Conservation (phyloP, 1,140 invertebrate species). For the Octopus bimaculoides region DNA sequence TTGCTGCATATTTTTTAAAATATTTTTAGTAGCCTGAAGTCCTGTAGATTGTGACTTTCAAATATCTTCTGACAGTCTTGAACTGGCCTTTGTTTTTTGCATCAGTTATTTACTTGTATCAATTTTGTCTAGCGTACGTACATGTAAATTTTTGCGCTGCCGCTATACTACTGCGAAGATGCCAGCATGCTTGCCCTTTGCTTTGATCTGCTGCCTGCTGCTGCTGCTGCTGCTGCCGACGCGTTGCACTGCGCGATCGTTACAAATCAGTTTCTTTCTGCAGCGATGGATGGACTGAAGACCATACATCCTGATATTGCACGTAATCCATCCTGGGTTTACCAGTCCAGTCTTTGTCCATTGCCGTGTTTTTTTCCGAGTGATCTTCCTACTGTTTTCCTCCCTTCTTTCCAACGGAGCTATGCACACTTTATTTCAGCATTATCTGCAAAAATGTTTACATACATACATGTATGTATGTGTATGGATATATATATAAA, state of each 20-base stretch:
- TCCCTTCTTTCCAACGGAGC: slow-evolving; percentile 7
- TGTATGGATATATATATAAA: slow-evolving; percentile 1
- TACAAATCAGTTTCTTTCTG: slow-evolving; percentile 14
- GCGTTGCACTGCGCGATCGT: slow-evolving; percentile 11
- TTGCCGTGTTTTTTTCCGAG: slow-evolving; percentile 18
- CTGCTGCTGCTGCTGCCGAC: not conserved
- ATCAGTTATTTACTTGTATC: slow-evolving; percentile 7
- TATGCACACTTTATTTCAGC: slow-evolving; percentile 6
- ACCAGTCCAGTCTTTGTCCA: slow-evolving; percentile 12
- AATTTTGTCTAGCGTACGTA: slow-evolving; percentile 15
- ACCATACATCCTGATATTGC: slow-evolving; percentile 10
- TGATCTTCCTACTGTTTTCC: slow-evolving; percentile 11
- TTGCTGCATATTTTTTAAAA: slow-evolving; percentile 10
- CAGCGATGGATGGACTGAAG: slow-evolving; percentile 10
- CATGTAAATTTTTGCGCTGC: slow-evolving; percentile 9
- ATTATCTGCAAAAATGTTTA: not conserved
- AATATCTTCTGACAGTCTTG: slow-evolving; percentile 14
- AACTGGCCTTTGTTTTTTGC: slow-evolving; percentile 15
- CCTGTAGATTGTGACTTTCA: slow-evolving; percentile 11
- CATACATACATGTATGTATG: not conserved
- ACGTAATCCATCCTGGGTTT: not conserved
- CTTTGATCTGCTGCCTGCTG: slow-evolving; percentile 11
- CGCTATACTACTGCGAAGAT: slow-evolving; percentile 11
- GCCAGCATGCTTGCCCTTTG: slow-evolving; percentile 14
- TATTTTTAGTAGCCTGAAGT: slow-evolving; percentile 15